Evolutionary conservation across 1,140 invertebrate species (phyloP).

Genomic region (Oryzaephilus surinamensis): DNA sequence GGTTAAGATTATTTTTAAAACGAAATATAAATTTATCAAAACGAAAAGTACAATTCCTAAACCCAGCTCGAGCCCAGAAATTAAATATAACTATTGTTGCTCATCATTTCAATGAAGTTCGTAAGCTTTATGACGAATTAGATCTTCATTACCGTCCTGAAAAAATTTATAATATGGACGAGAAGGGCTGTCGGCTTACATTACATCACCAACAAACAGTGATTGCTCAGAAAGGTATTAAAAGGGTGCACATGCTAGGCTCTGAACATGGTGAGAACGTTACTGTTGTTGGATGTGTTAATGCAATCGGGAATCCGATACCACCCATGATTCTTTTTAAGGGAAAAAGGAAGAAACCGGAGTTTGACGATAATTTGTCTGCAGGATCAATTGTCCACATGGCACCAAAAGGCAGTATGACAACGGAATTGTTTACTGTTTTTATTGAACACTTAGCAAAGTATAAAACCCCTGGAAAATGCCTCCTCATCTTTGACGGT

Average conservation of each 20-base stretch:
- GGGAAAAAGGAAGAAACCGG: slow-evolving; percentile 23
- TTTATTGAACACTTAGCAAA: slow-evolving; percentile 27
- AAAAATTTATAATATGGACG: slow-evolving; percentile 18
- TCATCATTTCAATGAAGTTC: too few species aligned
- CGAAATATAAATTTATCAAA: too few species aligned
- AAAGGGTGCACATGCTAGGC: slow-evolving; percentile 18
- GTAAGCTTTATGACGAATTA: too few species aligned
- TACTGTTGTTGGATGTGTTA: slow-evolving; percentile 22
- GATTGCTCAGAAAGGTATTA: slow-evolving; percentile 20
- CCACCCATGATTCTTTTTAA: slow-evolving; percentile 19
- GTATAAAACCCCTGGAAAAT: slow-evolving; percentile 25
- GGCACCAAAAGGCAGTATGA: slow-evolving; percentile 34
- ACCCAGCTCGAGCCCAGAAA: too few species aligned
- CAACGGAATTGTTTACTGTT: slow-evolving; percentile 22
- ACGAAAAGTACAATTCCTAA: too few species aligned
- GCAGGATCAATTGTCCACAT: slow-evolving; percentile 25
- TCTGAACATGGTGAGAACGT: slow-evolving; percentile 30
- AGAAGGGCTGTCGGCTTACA: slow-evolving; percentile 34
- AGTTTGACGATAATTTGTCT: slow-evolving; percentile 27
- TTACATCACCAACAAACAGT: slow-evolving; percentile 32
- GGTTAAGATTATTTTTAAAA: too few species aligned
- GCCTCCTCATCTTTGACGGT: slow-evolving; percentile 33
- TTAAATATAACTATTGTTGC: too few species aligned
- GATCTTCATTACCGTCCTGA: too few species aligned
- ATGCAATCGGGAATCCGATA: slow-evolving; percentile 25